Percentiles rank a stretch among this genome's conserved stretches.
These are phyloP conservation scores for Malacosoma neustria DNA, from an alignment of 2,888 invertebrate genomes.

Conservation along the genomic window DNA sequence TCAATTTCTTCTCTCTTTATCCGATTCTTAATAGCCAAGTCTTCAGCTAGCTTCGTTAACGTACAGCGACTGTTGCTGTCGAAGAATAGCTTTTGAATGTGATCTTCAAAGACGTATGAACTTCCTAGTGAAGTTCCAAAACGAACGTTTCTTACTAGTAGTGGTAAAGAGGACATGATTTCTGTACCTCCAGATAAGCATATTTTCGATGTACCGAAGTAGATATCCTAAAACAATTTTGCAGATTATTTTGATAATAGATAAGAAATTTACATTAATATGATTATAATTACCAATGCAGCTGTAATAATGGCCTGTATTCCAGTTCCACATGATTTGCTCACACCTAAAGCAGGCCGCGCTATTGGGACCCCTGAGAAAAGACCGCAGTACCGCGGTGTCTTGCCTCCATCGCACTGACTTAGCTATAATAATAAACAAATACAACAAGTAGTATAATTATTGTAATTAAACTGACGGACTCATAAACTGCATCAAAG, in stretches of 20 bases:
- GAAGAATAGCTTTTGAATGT: conserved; percentile 50
- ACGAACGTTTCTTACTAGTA: conserved; percentile 86
- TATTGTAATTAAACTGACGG: too few species aligned
- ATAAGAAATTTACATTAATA: too few species aligned
- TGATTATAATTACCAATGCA: conserved; percentile 78
- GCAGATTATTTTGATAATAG: not conserved
- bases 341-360: conserved; percentile 91
- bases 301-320: conserved; percentile 94
- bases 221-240: conserved; percentile 80
- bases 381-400: conserved; percentile 90
- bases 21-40: conserved; percentile 83
- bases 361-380: conserved; percentile 88
- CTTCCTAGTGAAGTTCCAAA: conserved; percentile 90
- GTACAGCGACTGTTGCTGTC: conserved; percentile 90
- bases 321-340: conserved; percentile 96
- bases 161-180: conserved; percentile 94
- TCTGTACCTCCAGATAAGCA: conserved; percentile 94
- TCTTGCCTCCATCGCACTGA: conserved; percentile 88
- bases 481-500: too few species aligned
- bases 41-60: conserved; percentile 93
- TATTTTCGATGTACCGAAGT: conserved; percentile 85
- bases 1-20: conserved; percentile 86
- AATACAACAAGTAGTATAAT: too few species aligned
- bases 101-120: conserved; percentile 86
- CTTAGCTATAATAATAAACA: conserved; percentile 80